Evolutionary conservation across 2,797 vertebrate genomes (phyloP), one percentile per base, ranked within the genome.

Genomic region (Hypotaenidia philippensis): DNA sequence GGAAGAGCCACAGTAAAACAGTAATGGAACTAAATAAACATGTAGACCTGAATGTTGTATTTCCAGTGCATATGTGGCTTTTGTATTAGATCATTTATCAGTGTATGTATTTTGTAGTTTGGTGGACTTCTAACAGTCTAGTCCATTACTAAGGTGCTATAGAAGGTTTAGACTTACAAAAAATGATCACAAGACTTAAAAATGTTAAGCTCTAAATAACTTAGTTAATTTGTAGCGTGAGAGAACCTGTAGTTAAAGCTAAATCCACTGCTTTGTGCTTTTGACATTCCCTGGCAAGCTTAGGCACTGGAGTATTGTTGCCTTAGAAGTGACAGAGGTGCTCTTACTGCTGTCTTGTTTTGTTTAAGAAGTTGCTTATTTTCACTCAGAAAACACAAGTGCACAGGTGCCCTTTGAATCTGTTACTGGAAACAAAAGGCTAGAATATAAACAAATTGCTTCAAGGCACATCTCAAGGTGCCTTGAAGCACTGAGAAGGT

Each of bases 181-280:
- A 66, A 83, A 32, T 34, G 4, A 90, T 82, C 72, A 79, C 32
- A 88, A 83, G 79, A 72, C 76, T 72, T 36, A 93, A 93, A 94
- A 85, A 81, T 47, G 56, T 25, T 96, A 81, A 91, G 61, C 41
- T 74, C 5, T 68, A 78, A 84, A 63, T 84, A 87, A 68, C 44
- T 69, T 36, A 45, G 56, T 87, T 83, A 29, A 29, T 0, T 72
- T 66, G 50, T 61, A 85, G 40, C 23, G 26, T 64, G 59, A 81
- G 80, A 76, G 72, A 86, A 66, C 13, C 6, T 72, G 52, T 34
- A 88, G 55, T 27, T 93, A 59, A 78, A 78, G 38, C 87, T 93
- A 89, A 96, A 71, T 68, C 40, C 55, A 78, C 25, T 83, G 32
- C 40, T 91, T 56, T 41, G 1, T 36, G 80, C 40, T 55, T 83